These are phyloP conservation scores for Enteromius unitaeniatus DNA, from an alignment of 2,797 vertebrate genomes.

Conservation along the genomic window DNA sequence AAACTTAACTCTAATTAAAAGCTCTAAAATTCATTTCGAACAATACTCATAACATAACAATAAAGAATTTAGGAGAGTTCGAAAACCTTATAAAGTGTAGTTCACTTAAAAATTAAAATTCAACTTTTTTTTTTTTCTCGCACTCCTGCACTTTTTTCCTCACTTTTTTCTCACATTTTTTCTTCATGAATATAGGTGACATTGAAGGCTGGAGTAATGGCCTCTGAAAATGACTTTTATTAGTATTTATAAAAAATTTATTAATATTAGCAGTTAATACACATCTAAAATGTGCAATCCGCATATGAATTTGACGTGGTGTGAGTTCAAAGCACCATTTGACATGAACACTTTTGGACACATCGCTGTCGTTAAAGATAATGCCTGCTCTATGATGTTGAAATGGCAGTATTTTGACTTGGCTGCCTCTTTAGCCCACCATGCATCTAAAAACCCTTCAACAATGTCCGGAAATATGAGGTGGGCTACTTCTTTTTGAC, in stretches of 20 bases:
- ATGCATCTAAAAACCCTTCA: background rate
- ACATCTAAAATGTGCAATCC: background rate
- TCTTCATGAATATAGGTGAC: background rate
- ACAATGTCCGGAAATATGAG: background rate
- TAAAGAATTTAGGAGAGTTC: background rate
- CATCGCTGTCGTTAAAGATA: conserved; percentile 42
- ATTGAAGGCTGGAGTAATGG: background rate
- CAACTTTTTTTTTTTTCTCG: background rate
- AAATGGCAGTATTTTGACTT: conserved; percentile 36
- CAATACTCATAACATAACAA: background rate
- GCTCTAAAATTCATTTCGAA: background rate
- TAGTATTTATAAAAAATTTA: background rate
- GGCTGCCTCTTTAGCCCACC: background rate
- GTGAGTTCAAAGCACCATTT: conserved; percentile 47
- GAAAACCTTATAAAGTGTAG: background rate
- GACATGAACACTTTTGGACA: conserved; percentile 64
- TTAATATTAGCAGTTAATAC: background rate
- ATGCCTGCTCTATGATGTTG: conserved; percentile 30
- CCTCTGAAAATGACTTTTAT: background rate
- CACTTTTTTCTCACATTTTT: no score
- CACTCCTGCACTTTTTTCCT: background rate
- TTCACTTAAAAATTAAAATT: background rate
- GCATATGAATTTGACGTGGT: background rate
- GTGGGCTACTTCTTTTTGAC: conserved; percentile 21
- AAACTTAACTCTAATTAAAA: background rate